Percentiles rank a stretch among this genome's conserved stretches.
Conservation (phyloP, 2,797 vertebrate species). For the Scomberomorus guttatus region DNA sequence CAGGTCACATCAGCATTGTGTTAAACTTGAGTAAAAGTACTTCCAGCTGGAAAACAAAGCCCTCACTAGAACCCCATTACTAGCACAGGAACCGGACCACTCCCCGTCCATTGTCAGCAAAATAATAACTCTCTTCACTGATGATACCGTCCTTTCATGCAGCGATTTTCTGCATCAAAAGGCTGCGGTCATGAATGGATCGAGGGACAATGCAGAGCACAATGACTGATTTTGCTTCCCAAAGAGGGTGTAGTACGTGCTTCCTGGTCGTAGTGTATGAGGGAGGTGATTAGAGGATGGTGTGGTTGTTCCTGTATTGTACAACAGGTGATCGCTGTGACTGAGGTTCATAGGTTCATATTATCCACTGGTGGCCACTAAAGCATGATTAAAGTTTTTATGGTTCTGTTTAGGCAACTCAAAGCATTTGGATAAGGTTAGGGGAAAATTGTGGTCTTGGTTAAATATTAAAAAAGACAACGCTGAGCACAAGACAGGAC, state of each 20-base stretch:
- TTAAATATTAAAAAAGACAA: too few species aligned
- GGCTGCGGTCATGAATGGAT: not conserved
- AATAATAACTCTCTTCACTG: conserved; percentile 33
- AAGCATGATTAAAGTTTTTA: too few species aligned
- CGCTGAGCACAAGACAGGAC: too few species aligned
- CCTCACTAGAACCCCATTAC: not conserved
- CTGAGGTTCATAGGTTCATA: too few species aligned
- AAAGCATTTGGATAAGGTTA: too few species aligned
- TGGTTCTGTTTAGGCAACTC: too few species aligned
- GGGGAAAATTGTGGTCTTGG: too few species aligned
- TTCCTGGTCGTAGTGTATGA: not conserved
- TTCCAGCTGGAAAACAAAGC: not conserved
- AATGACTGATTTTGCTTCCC: conserved; percentile 9
- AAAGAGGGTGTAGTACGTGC: not conserved
- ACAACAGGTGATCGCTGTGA: too few species aligned
- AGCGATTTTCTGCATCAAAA: conserved; percentile 9
- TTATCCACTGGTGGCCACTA: too few species aligned
- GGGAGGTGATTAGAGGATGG: too few species aligned
- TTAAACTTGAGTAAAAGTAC: not conserved
- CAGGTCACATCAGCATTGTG: too few species aligned
- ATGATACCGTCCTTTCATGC: conserved; percentile 18
- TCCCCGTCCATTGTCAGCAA: conserved; percentile 36
- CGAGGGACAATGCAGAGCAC: conserved; percentile 31
- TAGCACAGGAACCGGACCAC: not conserved
- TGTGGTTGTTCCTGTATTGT: too few species aligned